A percentile compares a stretch with the other conserved stretches of the same genome.
Evolutionary conservation across 2,113 vertebrate species (phyloP).

Genomic region (Nymphicus hollandicus): DNA sequence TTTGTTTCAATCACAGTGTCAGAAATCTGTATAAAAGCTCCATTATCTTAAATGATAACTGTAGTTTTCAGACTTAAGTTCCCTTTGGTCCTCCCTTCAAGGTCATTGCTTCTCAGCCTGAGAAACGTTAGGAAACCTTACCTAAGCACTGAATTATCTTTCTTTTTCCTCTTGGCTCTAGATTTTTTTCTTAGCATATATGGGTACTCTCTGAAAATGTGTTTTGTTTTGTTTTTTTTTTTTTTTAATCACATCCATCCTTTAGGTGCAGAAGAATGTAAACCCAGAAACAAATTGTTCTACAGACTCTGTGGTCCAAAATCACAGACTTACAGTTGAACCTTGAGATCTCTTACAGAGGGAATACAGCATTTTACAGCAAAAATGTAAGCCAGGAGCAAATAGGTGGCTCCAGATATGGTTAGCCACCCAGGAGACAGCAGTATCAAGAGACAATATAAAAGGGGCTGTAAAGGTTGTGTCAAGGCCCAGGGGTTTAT

Average conservation of each 20-base stretch:
- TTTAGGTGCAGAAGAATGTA: neutral
- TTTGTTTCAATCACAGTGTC: neutral
- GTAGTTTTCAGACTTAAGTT: neutral
- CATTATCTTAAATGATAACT: neutral
- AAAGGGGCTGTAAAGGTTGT: neutral
- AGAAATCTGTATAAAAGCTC: neutral
- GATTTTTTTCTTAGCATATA: neutral
- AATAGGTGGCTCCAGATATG: neutral
- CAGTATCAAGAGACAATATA: neutral
- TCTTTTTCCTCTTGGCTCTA: neutral
- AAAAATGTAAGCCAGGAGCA: neutral
- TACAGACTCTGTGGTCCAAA: neutral
- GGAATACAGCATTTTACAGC: neutral
- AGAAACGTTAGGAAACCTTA: neutral
- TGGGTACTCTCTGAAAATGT: neutral
- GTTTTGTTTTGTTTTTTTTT: fast-evolving
- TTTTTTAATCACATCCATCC: neutral
- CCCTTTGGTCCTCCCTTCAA: neutral
- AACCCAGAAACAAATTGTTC: neutral
- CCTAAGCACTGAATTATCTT: neutral
- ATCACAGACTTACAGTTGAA: neutral
- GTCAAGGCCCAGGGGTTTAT: neutral
- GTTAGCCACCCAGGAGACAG: neutral
- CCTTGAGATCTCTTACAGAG: neutral
- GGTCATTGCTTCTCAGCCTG: neutral